Conservation (phyloP, 2,797 vertebrate genomes). For the Echeneis naucrates region DNA sequence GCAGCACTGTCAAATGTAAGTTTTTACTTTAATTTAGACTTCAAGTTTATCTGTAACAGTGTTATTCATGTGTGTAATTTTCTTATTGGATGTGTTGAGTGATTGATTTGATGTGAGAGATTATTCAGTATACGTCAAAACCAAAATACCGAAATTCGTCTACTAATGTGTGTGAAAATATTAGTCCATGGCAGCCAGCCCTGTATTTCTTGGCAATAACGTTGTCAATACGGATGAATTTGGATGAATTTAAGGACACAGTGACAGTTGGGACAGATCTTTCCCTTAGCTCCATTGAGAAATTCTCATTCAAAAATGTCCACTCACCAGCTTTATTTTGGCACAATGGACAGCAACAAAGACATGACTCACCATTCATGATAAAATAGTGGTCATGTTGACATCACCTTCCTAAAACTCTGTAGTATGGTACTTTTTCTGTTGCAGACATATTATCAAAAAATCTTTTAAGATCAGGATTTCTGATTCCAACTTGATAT, state of each 20-base stretch:
- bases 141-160: not conserved
- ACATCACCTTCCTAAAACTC: not conserved
- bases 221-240: not conserved
- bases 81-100: not conserved
- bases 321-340: constrained; percentile 18
- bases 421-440: not conserved
- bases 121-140: not conserved
- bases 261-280: constrained; percentile 13
- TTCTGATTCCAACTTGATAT: not conserved
- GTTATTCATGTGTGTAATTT: not conserved
- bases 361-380: constrained; percentile 35
- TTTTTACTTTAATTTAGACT: constrained; percentile 44
- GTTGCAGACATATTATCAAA: not conserved
- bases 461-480: not conserved
- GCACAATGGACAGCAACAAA: constrained; percentile 44
- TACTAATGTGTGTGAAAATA: constrained; percentile 17
- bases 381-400: constrained; percentile 1
- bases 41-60: not conserved
- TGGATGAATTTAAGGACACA: not conserved
- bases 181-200: not conserved
- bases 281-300: constrained; percentile 50
- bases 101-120: not conserved
- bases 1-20: constrained; percentile 97
- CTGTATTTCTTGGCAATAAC: constrained; percentile 8
- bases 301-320: constrained; percentile 52